Evolutionary conservation across 1,140 invertebrate genomes (phyloP), one percentile per base, ranked within the genome.

Genomic region (Drosophila neocordata): DNA sequence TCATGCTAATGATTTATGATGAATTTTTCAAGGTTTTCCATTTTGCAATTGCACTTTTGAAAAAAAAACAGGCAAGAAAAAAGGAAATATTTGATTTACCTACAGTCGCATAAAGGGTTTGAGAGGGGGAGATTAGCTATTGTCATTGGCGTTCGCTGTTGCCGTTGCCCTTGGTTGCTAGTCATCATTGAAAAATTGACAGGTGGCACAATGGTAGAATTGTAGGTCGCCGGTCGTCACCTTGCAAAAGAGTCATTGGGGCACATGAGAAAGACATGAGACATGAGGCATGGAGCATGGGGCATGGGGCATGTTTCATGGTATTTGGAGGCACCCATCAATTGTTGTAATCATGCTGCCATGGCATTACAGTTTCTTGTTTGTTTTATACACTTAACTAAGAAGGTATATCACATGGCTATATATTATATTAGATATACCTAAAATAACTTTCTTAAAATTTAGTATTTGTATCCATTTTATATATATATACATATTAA

Each of bases 291-390:
- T 13, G 52, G n/a, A n/a, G n/a, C 4, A 24, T 24, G 53, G 11
- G 37, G 37, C 37, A 35, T 35, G 37, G 37, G 51, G 37, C 12
- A 35, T 34, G 31, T 4, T 3, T 22, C 53, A 73, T 63, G 59
- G 66, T 52, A 59, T 56, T 56, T 31, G n/a, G 22, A 12, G 13
- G 58, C 9, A 13, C 20, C 20, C 22, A 13, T 3, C 58, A 38
- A 38, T 73, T 74, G 62, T 72, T 73, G 71, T 34, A 52, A 38
- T 66, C 44, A 55, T 41, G 67, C 51, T 73, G 61, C 69, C 71
- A 64, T 73, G 70, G 31, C 68, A 31, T 65, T 18, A 11, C 4
- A 24, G 2, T 20, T 48, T 48, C 2, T 48, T 48, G 27, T 31
- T 31, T 31, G 27, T 31, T 31, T 31, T 6, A 31, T 31, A 31